A percentile compares a stretch with the other conserved stretches of the same genome.
phyloP scores from a whole-genome alignment of 1,140 invertebrate species.

The Schlechtendalia chinensis region DNA sequence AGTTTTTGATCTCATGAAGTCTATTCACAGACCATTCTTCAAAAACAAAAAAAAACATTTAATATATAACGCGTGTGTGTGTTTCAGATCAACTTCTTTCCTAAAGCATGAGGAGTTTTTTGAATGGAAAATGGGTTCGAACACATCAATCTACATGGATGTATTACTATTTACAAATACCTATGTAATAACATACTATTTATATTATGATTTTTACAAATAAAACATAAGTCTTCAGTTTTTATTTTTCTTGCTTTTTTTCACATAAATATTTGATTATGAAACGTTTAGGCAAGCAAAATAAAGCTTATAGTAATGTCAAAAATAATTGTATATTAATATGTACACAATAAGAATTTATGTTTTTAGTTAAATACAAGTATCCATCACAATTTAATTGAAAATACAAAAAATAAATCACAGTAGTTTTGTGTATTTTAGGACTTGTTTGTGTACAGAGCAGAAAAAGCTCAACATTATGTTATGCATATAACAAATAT shows the following conservation, averaged over 20 bases:
- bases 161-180: constrained; percentile 28
- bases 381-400: not conserved
- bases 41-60: not conserved
- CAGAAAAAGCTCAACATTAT: not conserved
- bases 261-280: not conserved
- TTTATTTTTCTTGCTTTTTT: not conserved
- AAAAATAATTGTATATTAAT: not conserved
- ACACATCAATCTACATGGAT: constrained; percentile 12
- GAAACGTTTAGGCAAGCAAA: not conserved
- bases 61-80: not conserved
- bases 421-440: not conserved
- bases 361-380: not conserved
- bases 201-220: constrained; percentile 7
- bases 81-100: constrained; percentile 42
- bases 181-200: constrained; percentile 34
- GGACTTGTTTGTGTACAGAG: not conserved
- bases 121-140: not conserved
- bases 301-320: not conserved
- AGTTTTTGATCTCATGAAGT: not conserved
- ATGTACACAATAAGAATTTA: not conserved
- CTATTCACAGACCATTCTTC: not conserved
- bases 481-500: not conserved
- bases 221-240: not conserved
- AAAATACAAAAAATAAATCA: constrained; percentile 21
- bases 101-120: constrained; percentile 13